phyloP scores from a whole-genome alignment of 2,888 invertebrate species.

The Lasioglossum oenotherae region DNA sequence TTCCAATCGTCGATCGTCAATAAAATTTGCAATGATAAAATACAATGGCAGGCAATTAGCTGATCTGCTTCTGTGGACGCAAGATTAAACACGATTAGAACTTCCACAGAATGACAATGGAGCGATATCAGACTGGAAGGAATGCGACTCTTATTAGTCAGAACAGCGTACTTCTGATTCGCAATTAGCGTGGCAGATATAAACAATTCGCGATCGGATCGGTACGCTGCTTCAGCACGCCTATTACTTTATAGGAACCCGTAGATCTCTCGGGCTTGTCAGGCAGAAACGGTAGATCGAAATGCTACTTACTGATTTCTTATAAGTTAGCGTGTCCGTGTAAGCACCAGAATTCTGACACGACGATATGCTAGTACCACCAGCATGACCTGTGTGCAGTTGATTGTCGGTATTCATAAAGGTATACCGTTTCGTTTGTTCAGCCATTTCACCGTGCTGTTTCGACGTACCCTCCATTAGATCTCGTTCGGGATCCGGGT shows the following conservation, averaged over 20 bases:
- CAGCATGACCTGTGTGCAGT: conserved; percentile 79
- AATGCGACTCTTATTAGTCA: conserved; percentile 10
- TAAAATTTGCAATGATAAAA: not conserved
- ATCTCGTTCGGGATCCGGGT: conserved; percentile 81
- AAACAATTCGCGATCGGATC: conserved; percentile 5
- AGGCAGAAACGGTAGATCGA: not conserved
- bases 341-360: conserved; percentile 81
- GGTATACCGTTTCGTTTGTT: conserved; percentile 82
- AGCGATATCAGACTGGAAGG: not conserved
- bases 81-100: not conserved
- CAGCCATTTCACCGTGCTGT: conserved; percentile 81
- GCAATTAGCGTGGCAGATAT: not conserved
- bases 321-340: conserved; percentile 83
- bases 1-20: not conserved
- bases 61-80: not conserved
- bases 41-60: conserved; percentile 7
- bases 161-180: not conserved
- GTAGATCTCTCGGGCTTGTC: not conserved
- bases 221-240: not conserved
- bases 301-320: conserved; percentile 75
- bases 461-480: conserved; percentile 81
- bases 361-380: conserved; percentile 81
- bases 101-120: conserved; percentile 1
- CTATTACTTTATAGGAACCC: conserved; percentile 4
- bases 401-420: conserved; percentile 82